phyloP scores from a whole-genome alignment of 2,113 vertebrate species.

The Tachuris rubrigastra region DNA sequence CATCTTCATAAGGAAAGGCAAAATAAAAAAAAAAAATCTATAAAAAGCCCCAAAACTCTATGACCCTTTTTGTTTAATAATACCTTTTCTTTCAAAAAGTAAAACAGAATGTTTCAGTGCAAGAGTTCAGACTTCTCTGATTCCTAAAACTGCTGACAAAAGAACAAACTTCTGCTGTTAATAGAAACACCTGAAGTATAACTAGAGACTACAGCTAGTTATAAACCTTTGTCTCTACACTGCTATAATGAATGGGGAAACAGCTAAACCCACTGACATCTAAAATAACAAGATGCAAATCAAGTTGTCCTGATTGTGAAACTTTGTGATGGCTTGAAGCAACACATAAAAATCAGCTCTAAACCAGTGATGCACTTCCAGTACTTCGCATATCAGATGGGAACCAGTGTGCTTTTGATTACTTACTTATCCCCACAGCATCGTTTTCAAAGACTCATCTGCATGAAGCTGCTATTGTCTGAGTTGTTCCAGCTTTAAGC shows the following conservation, averaged over 20 bases:
- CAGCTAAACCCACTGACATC: not conserved
- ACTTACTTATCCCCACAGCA: not conserved
- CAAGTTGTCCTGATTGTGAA: not conserved
- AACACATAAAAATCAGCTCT: not conserved
- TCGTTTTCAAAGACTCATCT: not conserved
- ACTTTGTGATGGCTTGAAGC: not conserved
- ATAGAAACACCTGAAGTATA: not conserved
- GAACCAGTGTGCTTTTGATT: not conserved
- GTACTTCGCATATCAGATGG: not conserved
- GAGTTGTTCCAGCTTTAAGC: not conserved
- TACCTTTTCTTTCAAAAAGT: not conserved
- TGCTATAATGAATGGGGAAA: not conserved
- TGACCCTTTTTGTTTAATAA: not conserved
- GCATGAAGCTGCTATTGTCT: not conserved
- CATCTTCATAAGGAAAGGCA: not conserved
- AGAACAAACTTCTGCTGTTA: not conserved
- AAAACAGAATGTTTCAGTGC: not conserved
- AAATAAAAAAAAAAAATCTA: not conserved
- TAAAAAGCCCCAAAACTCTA: not conserved
- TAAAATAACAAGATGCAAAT: not conserved
- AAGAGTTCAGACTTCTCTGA: not conserved
- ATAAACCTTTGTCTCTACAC: not conserved
- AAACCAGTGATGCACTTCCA: not conserved
- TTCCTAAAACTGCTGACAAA: not conserved
- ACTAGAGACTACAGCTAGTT: not conserved